Base-by-base conservation (phyloP, 2,797 vertebrate genomes). In the Eospalax fontanierii region DNA sequence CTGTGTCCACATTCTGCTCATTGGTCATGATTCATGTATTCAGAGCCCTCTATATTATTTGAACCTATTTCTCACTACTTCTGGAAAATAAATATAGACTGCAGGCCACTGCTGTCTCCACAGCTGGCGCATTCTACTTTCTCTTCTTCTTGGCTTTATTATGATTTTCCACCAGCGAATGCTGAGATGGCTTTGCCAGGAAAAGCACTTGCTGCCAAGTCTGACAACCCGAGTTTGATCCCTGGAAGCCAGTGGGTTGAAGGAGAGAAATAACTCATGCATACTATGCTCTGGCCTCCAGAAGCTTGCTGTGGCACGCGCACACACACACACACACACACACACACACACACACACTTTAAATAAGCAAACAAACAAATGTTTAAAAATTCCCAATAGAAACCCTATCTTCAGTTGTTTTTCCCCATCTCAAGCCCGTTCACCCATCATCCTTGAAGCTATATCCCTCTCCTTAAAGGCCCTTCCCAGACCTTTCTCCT, bases 91-190 rank as follows among this genome's bases (percentile, higher is more conserved):
- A 86, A 30, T 59, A 21, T 19, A 16, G 61, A 59, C 66, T 68
- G 24, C 61, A 40, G 43, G 81, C 9, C 26, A n/a, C 50, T 74
- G 38, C 81, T 84, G 10, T 83, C 74, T 94, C 86, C 81, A 76
- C 4, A 75, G 65, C 33, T 16, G 16, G 18, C n/a, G 12, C 38
- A 15, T 83, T 61, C 73, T 35, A 4, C 19, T 28, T 54, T 24
- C 59, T 75, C 88, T 93, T 76, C 46, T 90, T 74, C 61, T 24
- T 92, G 75, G 43, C 9, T 96, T 76, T 57, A 8, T 65, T 87
- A 19, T 78, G 76, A 22, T 8, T 85, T 70, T 85, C 46, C 24
- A 19, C 24, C 16, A 38, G 66, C 21, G 66, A 33, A 22, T 71
- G 46, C 35, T 85, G n/a, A 57, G 22, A 28, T 57, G 83, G 15